These are phyloP conservation scores for Phataginus tetradactyla DNA, from an alignment of 2,797 vertebrate genomes.

Conservation along the genomic window DNA sequence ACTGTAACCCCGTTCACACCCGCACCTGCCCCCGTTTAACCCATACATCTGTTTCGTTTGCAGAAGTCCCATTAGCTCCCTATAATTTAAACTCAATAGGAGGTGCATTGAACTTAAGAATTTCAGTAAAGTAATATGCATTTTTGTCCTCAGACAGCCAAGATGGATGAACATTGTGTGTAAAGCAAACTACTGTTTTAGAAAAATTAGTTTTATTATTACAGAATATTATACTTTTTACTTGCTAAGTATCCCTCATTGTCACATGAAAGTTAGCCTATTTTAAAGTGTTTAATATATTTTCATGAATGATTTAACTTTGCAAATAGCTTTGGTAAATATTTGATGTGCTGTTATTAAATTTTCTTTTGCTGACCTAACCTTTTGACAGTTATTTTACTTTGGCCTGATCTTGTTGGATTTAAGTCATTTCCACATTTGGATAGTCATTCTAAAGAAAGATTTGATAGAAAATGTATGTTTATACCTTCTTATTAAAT, in stretches of 20 bases:
- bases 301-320: conserved; percentile 82
- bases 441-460: conserved; percentile 67
- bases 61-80: not conserved
- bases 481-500: conserved; percentile 78
- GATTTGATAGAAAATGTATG: conserved; percentile 61
- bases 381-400: conserved; percentile 79
- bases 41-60: not conserved
- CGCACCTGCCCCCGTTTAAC: not conserved
- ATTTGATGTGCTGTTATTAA: conserved; percentile 81
- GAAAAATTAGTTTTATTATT: conserved; percentile 63
- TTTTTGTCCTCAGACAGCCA: conserved; percentile 20
- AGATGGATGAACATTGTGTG: conserved; percentile 27
- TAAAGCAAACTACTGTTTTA: conserved; percentile 48
- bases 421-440: conserved; percentile 74
- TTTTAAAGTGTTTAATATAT: conserved; percentile 74
- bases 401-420: conserved; percentile 67
- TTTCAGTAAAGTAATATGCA: not conserved
- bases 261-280: conserved; percentile 61
- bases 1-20: not conserved
- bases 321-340: conserved; percentile 78
- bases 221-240: conserved; percentile 34
- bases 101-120: conserved; percentile 10
- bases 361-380: conserved; percentile 80
- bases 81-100: not conserved
- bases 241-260: conserved; percentile 56